Percentiles rank a stretch among this genome's conserved stretches.
Conservation (phyloP, 35 echinoderm and acorn worm species). For the Lytechinus variegatus region DNA sequence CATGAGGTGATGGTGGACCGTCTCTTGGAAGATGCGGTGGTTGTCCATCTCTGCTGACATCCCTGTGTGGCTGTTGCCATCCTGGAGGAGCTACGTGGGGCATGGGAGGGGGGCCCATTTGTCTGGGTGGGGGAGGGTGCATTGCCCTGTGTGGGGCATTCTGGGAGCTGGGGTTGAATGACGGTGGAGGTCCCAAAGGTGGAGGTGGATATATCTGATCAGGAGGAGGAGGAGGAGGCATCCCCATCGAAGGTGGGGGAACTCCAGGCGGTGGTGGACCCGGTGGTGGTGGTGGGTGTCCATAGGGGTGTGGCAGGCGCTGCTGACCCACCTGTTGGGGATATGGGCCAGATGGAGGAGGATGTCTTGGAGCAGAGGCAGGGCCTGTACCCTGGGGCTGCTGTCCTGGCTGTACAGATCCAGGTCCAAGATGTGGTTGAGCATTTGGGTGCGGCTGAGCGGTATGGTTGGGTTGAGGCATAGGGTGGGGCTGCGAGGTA, state of each 20-base stretch:
- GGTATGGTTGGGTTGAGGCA: neutral
- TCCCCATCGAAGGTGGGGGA: slow-evolving; percentile 8
- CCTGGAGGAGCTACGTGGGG: slow-evolving; percentile 45
- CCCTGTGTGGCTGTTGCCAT: slow-evolving; percentile 23
- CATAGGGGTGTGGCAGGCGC: neutral
- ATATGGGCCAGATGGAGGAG: slow-evolving; percentile 6
- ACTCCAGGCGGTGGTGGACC: slow-evolving; percentile 21
- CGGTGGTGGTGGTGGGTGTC: slow-evolving; percentile 16
- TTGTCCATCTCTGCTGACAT: neutral
- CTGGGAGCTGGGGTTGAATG: slow-evolving; percentile 11
- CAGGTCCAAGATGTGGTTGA: neutral
- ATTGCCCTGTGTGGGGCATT: slow-evolving; percentile 26
- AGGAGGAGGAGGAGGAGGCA: neutral
- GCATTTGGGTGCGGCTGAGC: neutral
- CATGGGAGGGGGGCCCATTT: slow-evolving; percentile 35
- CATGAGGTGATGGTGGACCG: neutral
- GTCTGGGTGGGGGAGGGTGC: slow-evolving; percentile 50
- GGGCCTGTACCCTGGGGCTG: slow-evolving; percentile 23
- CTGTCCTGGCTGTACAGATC: neutral
- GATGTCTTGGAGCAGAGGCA: neutral
- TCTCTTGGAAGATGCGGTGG: slow-evolving; percentile 15
- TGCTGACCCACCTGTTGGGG: neutral
- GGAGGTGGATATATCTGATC: slow-evolving; percentile 26
- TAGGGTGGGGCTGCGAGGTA: neutral
- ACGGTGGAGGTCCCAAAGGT: slow-evolving; percentile 34